Base-by-base conservation (phyloP, 2,888 invertebrate genomes). In the Lomographa bimaculata region DNA sequence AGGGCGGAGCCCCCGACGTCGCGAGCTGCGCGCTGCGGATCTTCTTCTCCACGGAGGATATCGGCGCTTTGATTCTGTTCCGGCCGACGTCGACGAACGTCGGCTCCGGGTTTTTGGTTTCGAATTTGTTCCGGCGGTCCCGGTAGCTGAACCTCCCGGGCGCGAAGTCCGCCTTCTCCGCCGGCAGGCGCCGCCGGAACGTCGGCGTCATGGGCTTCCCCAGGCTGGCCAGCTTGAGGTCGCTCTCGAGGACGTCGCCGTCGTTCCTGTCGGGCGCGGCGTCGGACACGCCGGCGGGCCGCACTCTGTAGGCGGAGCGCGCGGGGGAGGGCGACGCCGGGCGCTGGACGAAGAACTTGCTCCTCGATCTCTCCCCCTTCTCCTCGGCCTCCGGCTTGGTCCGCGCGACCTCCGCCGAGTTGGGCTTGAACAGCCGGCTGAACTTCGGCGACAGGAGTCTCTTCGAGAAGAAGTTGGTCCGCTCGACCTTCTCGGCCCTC, bases 131-230 rank as follows among this genome's bases (percentile, higher is more conserved):
- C 7, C 72, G 56, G 1, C 71, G 69, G 5, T 82, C 87, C 7
- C 89, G 51, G 34, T 70, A 89, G 42, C 90, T 90, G 64, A 74
- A 89, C 8, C 89, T 54, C 0, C 77, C 81, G 40, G 83, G 85
- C 0, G 71, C 77, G 41, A 79, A 79, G 3, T 81, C 80, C 0
- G 79, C 67, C 27, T 56, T 66, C 1, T 84, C 84, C 0, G 57
- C 45, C 0, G 68, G 66, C 0, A 71, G 23, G 40, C 79, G 79
- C 2, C 90, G 48, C 2, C 86, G 61, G 55, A 90, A 85, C 46
- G 82, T 79, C 0, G 90, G 90, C 3, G 90, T 90, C 85, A 89
- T 84, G 0, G 89, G 89, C 34, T 86, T 87, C 0, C 89, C 89
- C 60, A 84, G 40, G 25, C 72, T 78, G 0, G 87, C 86, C 2